Evolutionary conservation across 2,113 vertebrate genomes (phyloP).

Genomic region (Eidolon helvum): DNA sequence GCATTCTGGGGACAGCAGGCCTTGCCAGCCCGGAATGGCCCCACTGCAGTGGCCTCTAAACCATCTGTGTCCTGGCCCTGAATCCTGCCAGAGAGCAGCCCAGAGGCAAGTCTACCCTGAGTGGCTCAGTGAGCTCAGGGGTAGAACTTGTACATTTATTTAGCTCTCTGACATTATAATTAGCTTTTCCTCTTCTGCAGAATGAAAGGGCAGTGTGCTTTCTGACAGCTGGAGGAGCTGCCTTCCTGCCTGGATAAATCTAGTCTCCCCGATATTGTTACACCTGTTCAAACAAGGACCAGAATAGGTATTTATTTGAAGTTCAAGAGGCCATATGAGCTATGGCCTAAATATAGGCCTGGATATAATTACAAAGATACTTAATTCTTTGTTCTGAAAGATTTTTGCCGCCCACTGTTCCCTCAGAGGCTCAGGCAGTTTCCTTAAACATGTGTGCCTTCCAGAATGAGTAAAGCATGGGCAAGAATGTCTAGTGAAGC

Average conservation of each 20-base stretch:
- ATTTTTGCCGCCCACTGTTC: constrained; percentile 56
- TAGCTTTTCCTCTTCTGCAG: constrained; percentile 59
- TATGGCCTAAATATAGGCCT: constrained; percentile 63
- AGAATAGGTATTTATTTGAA: constrained; percentile 75
- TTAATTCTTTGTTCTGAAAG: constrained; percentile 74
- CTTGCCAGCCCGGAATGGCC: background rate
- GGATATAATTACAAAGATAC: constrained; percentile 72
- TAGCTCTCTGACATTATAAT: constrained; percentile 71
- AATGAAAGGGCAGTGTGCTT: constrained; percentile 57
- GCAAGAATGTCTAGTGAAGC: accelerated
- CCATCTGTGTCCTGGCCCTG: background rate
- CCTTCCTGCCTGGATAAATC: constrained; percentile 66
- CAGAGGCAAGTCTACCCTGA: background rate
- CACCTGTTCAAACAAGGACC: constrained; percentile 81
- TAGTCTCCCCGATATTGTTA: constrained; percentile 60
- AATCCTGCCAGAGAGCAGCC: background rate
- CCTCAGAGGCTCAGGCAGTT: constrained; percentile 2
- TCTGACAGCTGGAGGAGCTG: constrained; percentile 66
- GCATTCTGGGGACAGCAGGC: background rate
- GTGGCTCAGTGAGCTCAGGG: background rate
- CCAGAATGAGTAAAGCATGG: background rate
- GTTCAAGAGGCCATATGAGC: constrained; percentile 72
- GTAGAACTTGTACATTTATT: constrained; percentile 47
- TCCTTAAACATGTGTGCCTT: background rate
- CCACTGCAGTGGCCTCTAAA: background rate